Base-by-base conservation (phyloP, 2,113 vertebrate genomes). In the Caranx ignobilis region DNA sequence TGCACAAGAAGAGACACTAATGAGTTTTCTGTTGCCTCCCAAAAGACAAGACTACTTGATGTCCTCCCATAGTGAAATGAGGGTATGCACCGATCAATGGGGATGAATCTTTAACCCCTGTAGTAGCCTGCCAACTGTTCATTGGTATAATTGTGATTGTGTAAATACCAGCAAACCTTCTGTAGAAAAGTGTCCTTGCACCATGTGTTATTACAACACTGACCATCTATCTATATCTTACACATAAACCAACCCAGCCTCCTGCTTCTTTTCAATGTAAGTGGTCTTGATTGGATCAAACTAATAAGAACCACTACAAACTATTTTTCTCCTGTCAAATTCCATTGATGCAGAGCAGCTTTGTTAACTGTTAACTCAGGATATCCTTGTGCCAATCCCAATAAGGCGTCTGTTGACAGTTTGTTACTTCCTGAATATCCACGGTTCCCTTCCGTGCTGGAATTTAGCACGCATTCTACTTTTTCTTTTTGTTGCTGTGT, bases 351-450 rank as follows among this genome's bases (percentile, higher is more conserved):
- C 26, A 43, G 55, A 2, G 31, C 4, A 18, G 19, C n/a, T 62
- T 79, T 72, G 18, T 83, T 75, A 56, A 50, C 19, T 34, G 37
- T 34, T 18, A 18, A 48, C n/a, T 66, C 26, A 26, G 39, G 54
- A 71, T 61, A 73, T 90, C 83, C 72, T 75, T 57, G 64, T 86
- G 26, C 68, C 71, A 64, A 74, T 84, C 86, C 74, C 61, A 71
- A 67, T 48, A 81, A 50, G 16, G 41, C 21, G 31, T 45, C 55
- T 77, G 82, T 84, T 83, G 76, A 88, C 74, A 75, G 63, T 21
- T 26, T 2, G 47, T 59, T 84, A 85, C 66, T 61, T 21, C 68
- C 32, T 0, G 15, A 47, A n/a, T 62, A 56, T 70, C 67, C 18
- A 43, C 13, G 11, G 16, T 5, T 43, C 13, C 31, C 12, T 16